Percentiles rank a stretch among this genome's conserved stretches.
Evolutionary conservation across 2,888 invertebrate genomes (phyloP).

Genomic region (Pheosia tremula): DNA sequence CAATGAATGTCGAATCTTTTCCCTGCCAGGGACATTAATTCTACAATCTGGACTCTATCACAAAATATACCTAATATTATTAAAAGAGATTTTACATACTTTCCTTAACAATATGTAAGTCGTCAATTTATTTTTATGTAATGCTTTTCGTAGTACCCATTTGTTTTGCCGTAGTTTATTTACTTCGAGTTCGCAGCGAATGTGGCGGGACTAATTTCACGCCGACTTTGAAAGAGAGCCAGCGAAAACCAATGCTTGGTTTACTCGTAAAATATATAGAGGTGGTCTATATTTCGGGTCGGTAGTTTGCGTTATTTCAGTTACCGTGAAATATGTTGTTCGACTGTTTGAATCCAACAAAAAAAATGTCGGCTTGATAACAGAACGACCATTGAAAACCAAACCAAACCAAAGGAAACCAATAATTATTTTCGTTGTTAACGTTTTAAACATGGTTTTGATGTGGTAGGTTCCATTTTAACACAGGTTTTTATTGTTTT

Average conservation of each 20-base stretch:
- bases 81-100: neutral
- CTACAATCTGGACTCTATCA: neutral
- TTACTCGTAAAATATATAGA: conserved; percentile 38
- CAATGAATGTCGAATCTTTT: neutral
- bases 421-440: neutral
- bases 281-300: conserved; percentile 35
- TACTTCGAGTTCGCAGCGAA: conserved; percentile 43
- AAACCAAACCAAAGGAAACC: conserved; percentile 1
- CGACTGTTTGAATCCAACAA: conserved; percentile 16
- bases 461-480: neutral
- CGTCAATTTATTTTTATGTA: neutral
- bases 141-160: conserved; percentile 16
- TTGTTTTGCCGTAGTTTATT: conserved; percentile 42
- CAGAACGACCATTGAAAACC: conserved; percentile 21
- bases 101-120: neutral
- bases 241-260: conserved; percentile 52
- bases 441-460: neutral
- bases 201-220: conserved; percentile 58
- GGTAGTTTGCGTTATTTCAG: conserved; percentile 29
- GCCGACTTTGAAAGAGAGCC: conserved; percentile 55
- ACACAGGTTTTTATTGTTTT: neutral
- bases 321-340: conserved; percentile 30
- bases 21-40: neutral
- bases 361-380: conserved; percentile 29
- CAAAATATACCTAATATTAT: neutral